Evolutionary conservation across 2,113 vertebrate genomes (phyloP), one percentile per base, ranked within the genome.

Genomic region (Pterocles burchelli): DNA sequence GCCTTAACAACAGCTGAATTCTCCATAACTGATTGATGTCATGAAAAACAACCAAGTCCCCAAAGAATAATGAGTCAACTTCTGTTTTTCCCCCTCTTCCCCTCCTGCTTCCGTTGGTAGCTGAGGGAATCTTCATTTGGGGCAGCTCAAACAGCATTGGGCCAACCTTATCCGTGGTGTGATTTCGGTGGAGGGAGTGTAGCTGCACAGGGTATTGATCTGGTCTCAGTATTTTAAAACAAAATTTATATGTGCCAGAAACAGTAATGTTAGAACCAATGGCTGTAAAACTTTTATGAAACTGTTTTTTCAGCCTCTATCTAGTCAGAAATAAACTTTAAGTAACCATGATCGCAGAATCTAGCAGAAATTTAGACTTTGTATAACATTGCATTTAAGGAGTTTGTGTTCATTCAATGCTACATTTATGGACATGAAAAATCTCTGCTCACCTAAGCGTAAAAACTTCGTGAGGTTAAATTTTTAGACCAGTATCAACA

Each of bases 31-130:
- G 20, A 89, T 89, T 96, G 74, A 93, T 88, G 46, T 76, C 11
- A 67, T 52, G 58, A 67, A 89, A 94, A 96, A 63, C 61, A 91
- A 96, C 83, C 31, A 65, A 76, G 17, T 86, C 31, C 41, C 79
- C 31, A 59, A 70, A 93, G 86, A 93, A 95, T 90, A 94, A 94
- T 76, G 75, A 90, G 18, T 41, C 48, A 96, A 73, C 38, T 94
- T 89, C 89, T 94, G 73, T 76, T 93, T 48, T 84, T 73, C 20
- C 41, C 33, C 7, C 3, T 87, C 17, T 75, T 70, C 9, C 21
- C 17, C 10, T 92, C 45, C 36, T 17, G 1, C 19, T 77, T 76
- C 72, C 82, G 18, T n/a, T 65, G 33, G 25, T 67, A 90, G 51
- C 17, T 63, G 36, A 51, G 31, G 12, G 20, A 80, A 76, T 62